Evolutionary conservation across 2,797 vertebrate species (phyloP).

Genomic region (Epinephelus coioides): DNA sequence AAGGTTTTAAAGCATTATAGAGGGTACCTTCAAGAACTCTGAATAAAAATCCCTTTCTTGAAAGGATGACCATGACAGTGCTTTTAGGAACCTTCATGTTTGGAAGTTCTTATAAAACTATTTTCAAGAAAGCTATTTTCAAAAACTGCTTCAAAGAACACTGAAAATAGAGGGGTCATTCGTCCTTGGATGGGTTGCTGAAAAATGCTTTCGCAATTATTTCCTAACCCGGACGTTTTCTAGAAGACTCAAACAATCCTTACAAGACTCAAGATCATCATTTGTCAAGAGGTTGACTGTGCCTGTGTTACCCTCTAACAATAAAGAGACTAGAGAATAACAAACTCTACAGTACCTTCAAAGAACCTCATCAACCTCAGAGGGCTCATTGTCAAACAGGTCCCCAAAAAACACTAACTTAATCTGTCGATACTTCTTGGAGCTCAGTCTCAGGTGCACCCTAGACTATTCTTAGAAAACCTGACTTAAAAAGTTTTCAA

Average conservation of each 20-base stretch:
- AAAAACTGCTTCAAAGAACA: background rate
- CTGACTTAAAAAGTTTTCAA: background rate
- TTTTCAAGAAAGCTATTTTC: background rate
- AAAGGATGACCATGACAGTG: background rate
- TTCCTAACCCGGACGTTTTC: background rate
- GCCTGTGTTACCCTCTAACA: no score
- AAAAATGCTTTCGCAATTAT: background rate
- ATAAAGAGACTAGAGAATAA: background rate
- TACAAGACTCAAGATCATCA: background rate
- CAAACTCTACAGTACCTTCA: background rate
- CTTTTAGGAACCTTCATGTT: background rate
- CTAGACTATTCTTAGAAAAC: background rate
- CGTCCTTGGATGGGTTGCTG: background rate
- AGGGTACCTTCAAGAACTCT: background rate
- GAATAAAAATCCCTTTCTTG: background rate
- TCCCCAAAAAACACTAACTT: no score
- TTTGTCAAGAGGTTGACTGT: background rate
- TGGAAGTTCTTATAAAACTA: background rate
- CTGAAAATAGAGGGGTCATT: background rate
- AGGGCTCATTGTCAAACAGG: background rate
- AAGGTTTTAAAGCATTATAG: constrained; percentile 12
- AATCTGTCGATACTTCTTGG: background rate
- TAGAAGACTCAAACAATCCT: background rate
- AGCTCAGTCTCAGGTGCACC: background rate
- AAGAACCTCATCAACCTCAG: background rate